phyloP scores from a whole-genome alignment of 2,113 vertebrate genomes.

The human (Homo sapiens) region DNA sequence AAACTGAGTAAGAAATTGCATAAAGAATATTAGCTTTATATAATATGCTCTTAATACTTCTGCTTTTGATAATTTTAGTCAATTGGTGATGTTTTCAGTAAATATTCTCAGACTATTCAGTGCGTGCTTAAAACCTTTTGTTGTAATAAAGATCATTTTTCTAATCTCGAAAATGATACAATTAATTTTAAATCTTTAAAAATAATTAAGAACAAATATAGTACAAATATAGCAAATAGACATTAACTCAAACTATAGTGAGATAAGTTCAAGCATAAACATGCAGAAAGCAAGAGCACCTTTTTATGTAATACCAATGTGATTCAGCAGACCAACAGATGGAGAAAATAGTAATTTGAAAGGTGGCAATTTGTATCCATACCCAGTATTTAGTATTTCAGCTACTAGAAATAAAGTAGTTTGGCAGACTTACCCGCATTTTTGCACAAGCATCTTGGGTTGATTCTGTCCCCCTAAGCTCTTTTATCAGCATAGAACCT shows the following conservation, averaged over 20 bases:
- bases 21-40: background rate
- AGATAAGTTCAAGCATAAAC: background rate
- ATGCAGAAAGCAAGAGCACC: constrained; percentile 21
- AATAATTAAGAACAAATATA: constrained; percentile 37
- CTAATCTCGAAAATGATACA: background rate
- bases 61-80: constrained; percentile 6
- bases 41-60: background rate
- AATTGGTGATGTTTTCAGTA: background rate
- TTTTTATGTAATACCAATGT: constrained; percentile 41
- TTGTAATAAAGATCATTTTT: constrained; percentile 11
- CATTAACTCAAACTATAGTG: constrained; percentile 9
- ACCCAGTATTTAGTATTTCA: constrained; percentile 30
- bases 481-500: constrained; percentile 99
- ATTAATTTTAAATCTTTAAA: constrained; percentile 47
- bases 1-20: background rate
- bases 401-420: constrained; percentile 47
- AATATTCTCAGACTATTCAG: constrained; percentile 34
- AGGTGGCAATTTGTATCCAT: constrained; percentile 56
- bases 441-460: constrained; percentile 99
- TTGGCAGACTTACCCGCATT: constrained; percentile 94
- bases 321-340: constrained; percentile 60
- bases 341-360: constrained; percentile 58
- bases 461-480: constrained; percentile 97
- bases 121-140: background rate
- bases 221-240: background rate